These are phyloP conservation scores for Cryptoprocta ferox DNA, from an alignment of 2,797 vertebrate genomes.

Conservation along the genomic window DNA sequence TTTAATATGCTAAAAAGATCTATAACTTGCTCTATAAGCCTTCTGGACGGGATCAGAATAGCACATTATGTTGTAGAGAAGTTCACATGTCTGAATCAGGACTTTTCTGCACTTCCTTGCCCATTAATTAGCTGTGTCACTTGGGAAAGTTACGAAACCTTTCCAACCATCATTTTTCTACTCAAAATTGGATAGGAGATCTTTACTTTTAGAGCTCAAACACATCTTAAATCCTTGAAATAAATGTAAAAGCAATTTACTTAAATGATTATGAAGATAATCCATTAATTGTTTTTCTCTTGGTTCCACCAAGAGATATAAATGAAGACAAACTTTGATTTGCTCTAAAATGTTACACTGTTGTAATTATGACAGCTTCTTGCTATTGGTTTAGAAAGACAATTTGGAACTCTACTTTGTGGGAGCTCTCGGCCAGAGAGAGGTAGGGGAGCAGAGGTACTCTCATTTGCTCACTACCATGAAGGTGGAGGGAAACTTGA, in stretches of 20 bases:
- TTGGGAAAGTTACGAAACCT: not conserved
- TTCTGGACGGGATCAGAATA: not conserved
- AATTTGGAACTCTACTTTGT: not conserved
- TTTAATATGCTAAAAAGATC: not conserved
- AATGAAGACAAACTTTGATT: not conserved
- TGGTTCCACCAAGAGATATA: not conserved
- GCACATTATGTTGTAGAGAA: no score
- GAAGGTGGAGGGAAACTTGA: not conserved
- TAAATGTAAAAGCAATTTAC: slow-evolving; percentile 3
- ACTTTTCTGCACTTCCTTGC: not conserved
- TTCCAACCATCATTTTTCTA: not conserved
- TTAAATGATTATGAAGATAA: not conserved
- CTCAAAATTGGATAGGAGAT: not conserved
- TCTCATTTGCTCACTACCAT: not conserved
- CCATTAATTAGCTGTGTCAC: not conserved
- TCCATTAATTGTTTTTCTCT: not conserved
- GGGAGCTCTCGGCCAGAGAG: not conserved
- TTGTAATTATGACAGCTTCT: not conserved
- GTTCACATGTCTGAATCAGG: not conserved
- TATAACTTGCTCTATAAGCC: not conserved
- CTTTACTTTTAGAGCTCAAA: not conserved
- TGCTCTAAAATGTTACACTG: not conserved
- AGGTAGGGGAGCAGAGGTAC: no score
- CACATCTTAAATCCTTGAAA: not conserved
- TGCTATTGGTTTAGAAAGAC: not conserved